Conservation (phyloP, 1,140 invertebrate genomes). For the Vanessa atalanta region DNA sequence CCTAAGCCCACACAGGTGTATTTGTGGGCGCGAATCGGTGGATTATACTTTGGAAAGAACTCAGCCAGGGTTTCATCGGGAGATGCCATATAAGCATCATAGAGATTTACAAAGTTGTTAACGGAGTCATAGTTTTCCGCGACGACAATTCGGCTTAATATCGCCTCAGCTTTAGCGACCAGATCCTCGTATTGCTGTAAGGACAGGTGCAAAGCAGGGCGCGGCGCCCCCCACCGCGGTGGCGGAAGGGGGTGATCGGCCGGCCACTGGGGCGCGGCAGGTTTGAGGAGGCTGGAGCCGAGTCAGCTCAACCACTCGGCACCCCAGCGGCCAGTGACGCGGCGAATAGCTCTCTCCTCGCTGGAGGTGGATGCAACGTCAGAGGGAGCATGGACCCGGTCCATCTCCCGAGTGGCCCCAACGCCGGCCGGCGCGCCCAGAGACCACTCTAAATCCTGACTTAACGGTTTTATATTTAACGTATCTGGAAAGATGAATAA, state of each 20-base stretch:
- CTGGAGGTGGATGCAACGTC: conserved; percentile 67
- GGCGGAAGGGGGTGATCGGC: conserved; percentile 84
- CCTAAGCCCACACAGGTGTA: conserved; percentile 94
- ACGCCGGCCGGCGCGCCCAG: conserved; percentile 73
- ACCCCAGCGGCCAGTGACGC: conserved; percentile 91
- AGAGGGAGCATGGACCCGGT: conserved; percentile 55
- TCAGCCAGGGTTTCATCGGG: conserved; percentile 58
- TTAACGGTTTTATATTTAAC: conserved; percentile 81
- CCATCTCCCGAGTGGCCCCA: conserved; percentile 78
- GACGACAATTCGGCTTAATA: conserved; percentile 89
- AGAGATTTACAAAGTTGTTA: conserved; percentile 91
- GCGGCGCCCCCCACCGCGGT: conserved; percentile 83
- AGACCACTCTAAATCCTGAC: conserved; percentile 76
- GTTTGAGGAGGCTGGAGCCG: conserved; percentile 83
- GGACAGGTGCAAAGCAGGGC: conserved; percentile 82
- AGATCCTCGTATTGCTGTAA: conserved; percentile 88
- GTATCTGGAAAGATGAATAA: conserved; percentile 58
- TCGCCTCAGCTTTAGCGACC: conserved; percentile 88
- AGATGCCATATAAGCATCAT: conserved; percentile 84
- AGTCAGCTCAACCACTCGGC: conserved; percentile 97
- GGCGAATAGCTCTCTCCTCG: conserved; percentile 82
- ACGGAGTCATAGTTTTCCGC: conserved; percentile 93
- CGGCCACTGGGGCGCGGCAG: conserved; percentile 65
- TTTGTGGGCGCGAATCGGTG: conserved; percentile 88
- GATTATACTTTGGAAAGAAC: conserved; percentile 84